Percentiles rank a stretch among this genome's conserved stretches.
These are phyloP conservation scores for Eilema depressum DNA, from an alignment of 2,888 invertebrate genomes.

Conservation along the genomic window DNA sequence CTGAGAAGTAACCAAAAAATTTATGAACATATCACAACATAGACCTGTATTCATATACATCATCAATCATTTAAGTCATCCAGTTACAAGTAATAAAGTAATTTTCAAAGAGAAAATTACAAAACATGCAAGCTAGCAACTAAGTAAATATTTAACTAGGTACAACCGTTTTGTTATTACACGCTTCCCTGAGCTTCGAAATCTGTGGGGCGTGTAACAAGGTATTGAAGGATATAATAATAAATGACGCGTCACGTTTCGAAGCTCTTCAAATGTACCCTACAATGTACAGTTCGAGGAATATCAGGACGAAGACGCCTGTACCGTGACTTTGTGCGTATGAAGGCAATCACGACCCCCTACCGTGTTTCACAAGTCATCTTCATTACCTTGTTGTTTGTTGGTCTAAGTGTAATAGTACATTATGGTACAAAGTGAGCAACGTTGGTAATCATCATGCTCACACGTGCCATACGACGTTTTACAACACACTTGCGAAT, in stretches of 20 bases:
- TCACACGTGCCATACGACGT: too few relatives aligned
- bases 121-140: conserved; percentile 9
- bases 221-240: conserved; percentile 24
- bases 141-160: conserved; percentile 17
- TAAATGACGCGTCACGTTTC: conserved; percentile 23
- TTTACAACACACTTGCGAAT: too few relatives aligned
- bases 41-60: neutral
- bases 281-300: conserved; percentile 4
- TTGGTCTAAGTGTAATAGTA: neutral
- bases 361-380: conserved; percentile 16
- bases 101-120: neutral
- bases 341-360: conserved; percentile 43
- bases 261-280: conserved; percentile 14
- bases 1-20: neutral
- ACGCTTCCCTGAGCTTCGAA: conserved; percentile 16
- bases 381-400: neutral
- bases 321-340: conserved; percentile 44
- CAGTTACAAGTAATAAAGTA: neutral
- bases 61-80: neutral
- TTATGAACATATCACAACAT: neutral
- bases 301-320: conserved; percentile 18
- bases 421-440: too few relatives aligned
- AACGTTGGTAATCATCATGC: too few relatives aligned
- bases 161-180: conserved; percentile 21
- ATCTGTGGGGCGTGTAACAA: conserved; percentile 20